Base-by-base conservation (phyloP, 2,888 invertebrate species). In the Pachydiplax longipennis region DNA sequence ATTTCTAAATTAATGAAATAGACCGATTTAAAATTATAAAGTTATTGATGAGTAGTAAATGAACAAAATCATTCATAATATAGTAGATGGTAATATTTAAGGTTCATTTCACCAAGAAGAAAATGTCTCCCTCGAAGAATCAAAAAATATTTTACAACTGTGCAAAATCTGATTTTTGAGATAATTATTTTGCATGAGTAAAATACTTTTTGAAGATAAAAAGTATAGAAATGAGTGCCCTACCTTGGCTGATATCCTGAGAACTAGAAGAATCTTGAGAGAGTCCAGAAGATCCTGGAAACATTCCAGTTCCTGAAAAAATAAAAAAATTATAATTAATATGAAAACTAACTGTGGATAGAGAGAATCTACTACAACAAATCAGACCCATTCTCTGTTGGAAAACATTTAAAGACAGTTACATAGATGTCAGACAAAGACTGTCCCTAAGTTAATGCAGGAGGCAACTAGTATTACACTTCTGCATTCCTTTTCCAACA, bases 171-270 rank as follows among this genome's bases (percentile, higher is more conserved):
- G 37, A 5, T 13, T 40, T 58, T 80, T 80, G 35, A 80, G 37
- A 15, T 15, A 80, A 18, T 12, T 18, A 22, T 80, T 31, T 87
- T 87, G 65, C 61, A 65, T 13, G 40, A n/a, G 44, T 87, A 61
- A 87, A 61, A 87, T 87, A 87, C 37, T 61, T 87, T 87, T 87
- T 87, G 61, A 61, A 87, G 13, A 61, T 37, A 61, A 61, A 37
- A 40, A 37, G 0, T 58, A 87, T 61, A 35, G 3, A 58, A 83
- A 44, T 31, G 4, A 18, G 40, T 91, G 13, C 22, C 92, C 91
- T 92, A 92, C 92, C 92, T 92, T 92, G 92, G 81, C 91, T 91
- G 82, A 91, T 91, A 83, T 92, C 92, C 90, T 92, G 92, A 37
- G 92, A 91, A 31, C 91, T 91, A 65, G 91, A 91, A n/a, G 92